Evolutionary conservation across 2,113 vertebrate genomes (phyloP).

Genomic region (Ramphastos sulfuratus): DNA sequence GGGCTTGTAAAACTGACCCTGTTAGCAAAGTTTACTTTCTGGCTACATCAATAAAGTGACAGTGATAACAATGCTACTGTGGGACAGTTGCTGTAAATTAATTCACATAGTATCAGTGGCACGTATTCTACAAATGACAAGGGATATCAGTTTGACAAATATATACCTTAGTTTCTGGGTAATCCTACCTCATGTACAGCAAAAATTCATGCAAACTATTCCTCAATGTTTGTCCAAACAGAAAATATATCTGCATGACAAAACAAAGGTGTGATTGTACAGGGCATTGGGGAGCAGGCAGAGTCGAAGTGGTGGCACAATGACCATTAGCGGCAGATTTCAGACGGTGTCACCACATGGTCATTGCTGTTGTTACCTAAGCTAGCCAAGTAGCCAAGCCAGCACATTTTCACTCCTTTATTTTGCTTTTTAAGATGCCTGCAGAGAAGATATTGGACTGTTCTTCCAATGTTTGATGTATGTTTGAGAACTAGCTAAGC

Average conservation of each 20-base stretch:
- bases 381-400: neutral
- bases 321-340: neutral
- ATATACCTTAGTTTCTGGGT: neutral
- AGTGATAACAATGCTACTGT: neutral
- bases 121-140: neutral
- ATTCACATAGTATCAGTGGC: neutral
- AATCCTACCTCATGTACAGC: neutral
- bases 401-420: neutral
- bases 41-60: neutral
- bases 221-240: neutral
- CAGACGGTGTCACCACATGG: neutral
- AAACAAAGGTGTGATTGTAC: neutral
- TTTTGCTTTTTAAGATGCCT: neutral
- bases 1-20: neutral
- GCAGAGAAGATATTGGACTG: neutral
- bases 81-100: neutral
- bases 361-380: neutral
- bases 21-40: neutral
- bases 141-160: neutral
- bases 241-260: neutral
- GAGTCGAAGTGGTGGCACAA: neutral
- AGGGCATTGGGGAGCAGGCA: neutral
- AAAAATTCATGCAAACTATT: neutral
- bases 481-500: neutral
- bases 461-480: neutral